A percentile compares a stretch with the other conserved stretches of the same genome.
These are phyloP conservation scores for Cydia pomonella DNA, from an alignment of 1,140 invertebrate species.

Conservation along the genomic window DNA sequence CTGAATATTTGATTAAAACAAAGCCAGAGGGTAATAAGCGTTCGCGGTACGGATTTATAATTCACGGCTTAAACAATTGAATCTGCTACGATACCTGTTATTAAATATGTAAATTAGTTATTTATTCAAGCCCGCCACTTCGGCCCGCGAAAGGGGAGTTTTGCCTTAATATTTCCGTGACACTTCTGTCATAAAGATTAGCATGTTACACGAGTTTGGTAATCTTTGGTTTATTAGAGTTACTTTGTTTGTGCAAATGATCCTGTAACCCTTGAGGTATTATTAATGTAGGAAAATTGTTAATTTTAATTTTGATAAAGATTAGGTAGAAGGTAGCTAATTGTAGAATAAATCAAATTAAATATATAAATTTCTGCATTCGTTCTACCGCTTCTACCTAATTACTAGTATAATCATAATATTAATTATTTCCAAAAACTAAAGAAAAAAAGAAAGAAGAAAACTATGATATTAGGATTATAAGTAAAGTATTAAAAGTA, in stretches of 20 bases:
- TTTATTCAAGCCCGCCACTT: constrained; percentile 66
- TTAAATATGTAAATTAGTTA: constrained; percentile 76
- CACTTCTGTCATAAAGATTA: constrained; percentile 31
- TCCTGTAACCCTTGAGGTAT: constrained; percentile 18
- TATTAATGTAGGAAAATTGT: not conserved
- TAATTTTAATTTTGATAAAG: not conserved
- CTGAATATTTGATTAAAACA: constrained; percentile 64
- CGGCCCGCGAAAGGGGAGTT: constrained; percentile 49
- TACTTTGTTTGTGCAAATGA: constrained; percentile 11
- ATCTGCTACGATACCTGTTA: constrained; percentile 69
- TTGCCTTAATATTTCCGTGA: constrained; percentile 33
- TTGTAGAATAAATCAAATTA: too few relatives aligned
- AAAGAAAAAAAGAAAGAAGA: too few relatives aligned
- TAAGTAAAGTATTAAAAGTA: too few relatives aligned
- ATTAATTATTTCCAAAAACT: too few relatives aligned
- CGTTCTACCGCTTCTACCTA: too few relatives aligned
- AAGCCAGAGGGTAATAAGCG: constrained; percentile 58
- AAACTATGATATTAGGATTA: too few relatives aligned
- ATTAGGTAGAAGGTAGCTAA: too few relatives aligned
- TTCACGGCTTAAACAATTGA: constrained; percentile 70
- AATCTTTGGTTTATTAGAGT: constrained; percentile 30
- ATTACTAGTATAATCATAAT: too few relatives aligned
- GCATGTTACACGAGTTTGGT: constrained; percentile 19
- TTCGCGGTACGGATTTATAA: constrained; percentile 62
- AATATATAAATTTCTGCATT: too few relatives aligned